Evolutionary conservation across 2,888 invertebrate genomes (phyloP).

Genomic region (Trachelus tabidus): DNA sequence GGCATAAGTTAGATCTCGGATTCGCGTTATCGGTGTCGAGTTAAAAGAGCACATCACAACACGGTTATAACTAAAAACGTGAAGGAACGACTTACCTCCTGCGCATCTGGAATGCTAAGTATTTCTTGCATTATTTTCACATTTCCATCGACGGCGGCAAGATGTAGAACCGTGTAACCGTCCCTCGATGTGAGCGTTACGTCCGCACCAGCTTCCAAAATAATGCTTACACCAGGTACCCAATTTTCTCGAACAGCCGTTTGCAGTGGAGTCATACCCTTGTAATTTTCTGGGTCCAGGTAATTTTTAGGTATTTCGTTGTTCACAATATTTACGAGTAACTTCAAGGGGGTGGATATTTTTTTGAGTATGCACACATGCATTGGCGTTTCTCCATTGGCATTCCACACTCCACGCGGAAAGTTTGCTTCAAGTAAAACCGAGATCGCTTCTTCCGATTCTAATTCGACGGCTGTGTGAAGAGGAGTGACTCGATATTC

Average conservation of each 20-base stretch:
- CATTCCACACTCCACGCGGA: conserved; percentile 64
- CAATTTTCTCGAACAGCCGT: conserved; percentile 68
- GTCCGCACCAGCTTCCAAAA: conserved; percentile 69
- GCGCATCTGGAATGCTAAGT: conserved; percentile 66
- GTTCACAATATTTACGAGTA: conserved; percentile 38
- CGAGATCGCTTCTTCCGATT: conserved; percentile 65
- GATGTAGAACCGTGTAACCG: conserved; percentile 70
- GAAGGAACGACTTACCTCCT: conserved; percentile 28
- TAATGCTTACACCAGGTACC: conserved; percentile 69
- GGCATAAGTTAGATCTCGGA: too few relatives aligned
- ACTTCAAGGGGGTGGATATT: conserved; percentile 66
- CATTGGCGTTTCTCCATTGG: conserved; percentile 67
- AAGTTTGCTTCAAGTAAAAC: conserved; percentile 66
- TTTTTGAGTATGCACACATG: conserved; percentile 68
- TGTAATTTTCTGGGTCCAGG: conserved; percentile 66
- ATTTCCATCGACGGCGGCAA: conserved; percentile 69
- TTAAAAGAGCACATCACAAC: too few relatives aligned
- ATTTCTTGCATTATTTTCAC: conserved; percentile 69
- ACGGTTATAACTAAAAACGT: too few relatives aligned
- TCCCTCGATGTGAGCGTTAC: conserved; percentile 63
- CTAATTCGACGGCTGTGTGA: conserved; percentile 69
- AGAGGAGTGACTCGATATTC: conserved; percentile 64
- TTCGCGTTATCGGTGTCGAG: too few relatives aligned
- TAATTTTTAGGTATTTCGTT: conserved; percentile 22
- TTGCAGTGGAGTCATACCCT: conserved; percentile 70